A percentile compares a stretch with the other conserved stretches of the same genome.
These are phyloP conservation scores for Melanotaenia trifasciata DNA, from an alignment of 2,797 vertebrate genomes.

Conservation along the genomic window DNA sequence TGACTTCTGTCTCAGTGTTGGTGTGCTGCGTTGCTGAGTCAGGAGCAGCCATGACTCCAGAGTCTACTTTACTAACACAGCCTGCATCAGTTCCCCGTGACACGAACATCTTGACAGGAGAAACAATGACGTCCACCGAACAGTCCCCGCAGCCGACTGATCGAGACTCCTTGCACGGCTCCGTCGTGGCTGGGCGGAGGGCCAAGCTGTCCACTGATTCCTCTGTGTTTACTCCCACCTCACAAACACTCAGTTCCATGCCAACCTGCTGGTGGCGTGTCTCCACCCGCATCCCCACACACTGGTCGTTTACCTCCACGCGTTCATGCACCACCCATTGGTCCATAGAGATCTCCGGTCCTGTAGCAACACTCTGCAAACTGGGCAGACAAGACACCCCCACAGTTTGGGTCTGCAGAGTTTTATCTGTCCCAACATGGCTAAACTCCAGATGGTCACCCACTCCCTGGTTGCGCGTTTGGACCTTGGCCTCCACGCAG, in stretches of 20 bases:
- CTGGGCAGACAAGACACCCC: slow-evolving; percentile 86
- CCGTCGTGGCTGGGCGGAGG: slow-evolving; percentile 50
- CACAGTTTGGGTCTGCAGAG: slow-evolving; percentile 69
- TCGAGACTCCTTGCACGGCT: slow-evolving; percentile 70
- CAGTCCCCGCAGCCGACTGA: slow-evolving; percentile 92
- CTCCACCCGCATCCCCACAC: slow-evolving; percentile 76
- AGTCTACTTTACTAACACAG: slow-evolving; percentile 76
- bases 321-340: slow-evolving; percentile 88
- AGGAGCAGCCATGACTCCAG: slow-evolving; percentile 84
- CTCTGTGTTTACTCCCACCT: slow-evolving; percentile 88
- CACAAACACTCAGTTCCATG: slow-evolving; percentile 75
- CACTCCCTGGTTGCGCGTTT: slow-evolving; percentile 86
- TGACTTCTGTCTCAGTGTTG: slow-evolving; percentile 80
- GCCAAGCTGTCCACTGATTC: slow-evolving; percentile 57
- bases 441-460: slow-evolving; percentile 83
- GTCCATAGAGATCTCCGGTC: slow-evolving; percentile 88
- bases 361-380: slow-evolving; percentile 63
- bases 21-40: slow-evolving; percentile 82
- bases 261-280: slow-evolving; percentile 81
- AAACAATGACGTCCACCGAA: slow-evolving; percentile 84
- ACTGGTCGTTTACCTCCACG: slow-evolving; percentile 80
- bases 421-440: slow-evolving; percentile 75
- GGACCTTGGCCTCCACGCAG: slow-evolving; percentile 86
- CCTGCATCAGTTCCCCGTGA: slow-evolving; percentile 85
- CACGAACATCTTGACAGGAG: slow-evolving; percentile 71